A percentile compares a stretch with the other conserved stretches of the same genome.
Evolutionary conservation across 2,113 vertebrate species (phyloP).

Genomic region (Grammomys surdaster): DNA sequence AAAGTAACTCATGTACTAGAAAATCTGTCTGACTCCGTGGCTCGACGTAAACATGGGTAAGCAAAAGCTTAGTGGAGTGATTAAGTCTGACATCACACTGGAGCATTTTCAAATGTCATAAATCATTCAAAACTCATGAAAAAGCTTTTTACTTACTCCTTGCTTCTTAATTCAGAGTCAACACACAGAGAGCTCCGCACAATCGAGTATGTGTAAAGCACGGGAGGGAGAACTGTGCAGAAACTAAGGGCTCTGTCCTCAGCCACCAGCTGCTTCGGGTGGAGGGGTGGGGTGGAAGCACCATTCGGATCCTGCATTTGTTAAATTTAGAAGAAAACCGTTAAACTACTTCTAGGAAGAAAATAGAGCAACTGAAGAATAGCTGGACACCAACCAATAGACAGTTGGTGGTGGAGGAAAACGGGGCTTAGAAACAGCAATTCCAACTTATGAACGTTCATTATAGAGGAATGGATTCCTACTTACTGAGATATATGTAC

Average conservation of each 20-base stretch:
- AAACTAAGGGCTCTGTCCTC: background rate
- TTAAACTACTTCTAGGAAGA: background rate
- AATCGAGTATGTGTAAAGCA: background rate
- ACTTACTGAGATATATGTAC: background rate
- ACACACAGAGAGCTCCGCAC: constrained; percentile 21
- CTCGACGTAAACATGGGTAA: constrained; percentile 66
- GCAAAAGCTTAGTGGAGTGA: constrained; percentile 46
- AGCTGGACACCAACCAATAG: background rate
- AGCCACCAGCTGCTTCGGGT: background rate
- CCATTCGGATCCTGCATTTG: background rate
- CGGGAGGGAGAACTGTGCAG: background rate
- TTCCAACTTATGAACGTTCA: background rate
- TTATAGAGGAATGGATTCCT: background rate
- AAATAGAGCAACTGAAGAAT: background rate
- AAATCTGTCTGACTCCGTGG: constrained; percentile 34
- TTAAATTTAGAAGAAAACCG: background rate
- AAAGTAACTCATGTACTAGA: constrained; percentile 24
- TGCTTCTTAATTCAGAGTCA: constrained; percentile 60
- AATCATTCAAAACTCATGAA: constrained; percentile 65
- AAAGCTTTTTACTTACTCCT: background rate
- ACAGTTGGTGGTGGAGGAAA: background rate
- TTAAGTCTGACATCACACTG: constrained; percentile 70
- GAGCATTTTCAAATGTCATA: constrained; percentile 63
- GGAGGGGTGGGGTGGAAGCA: background rate
- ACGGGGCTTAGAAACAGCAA: background rate